Conservation (phyloP, 2,797 vertebrate genomes). For the Perdix hodgsoniae region DNA sequence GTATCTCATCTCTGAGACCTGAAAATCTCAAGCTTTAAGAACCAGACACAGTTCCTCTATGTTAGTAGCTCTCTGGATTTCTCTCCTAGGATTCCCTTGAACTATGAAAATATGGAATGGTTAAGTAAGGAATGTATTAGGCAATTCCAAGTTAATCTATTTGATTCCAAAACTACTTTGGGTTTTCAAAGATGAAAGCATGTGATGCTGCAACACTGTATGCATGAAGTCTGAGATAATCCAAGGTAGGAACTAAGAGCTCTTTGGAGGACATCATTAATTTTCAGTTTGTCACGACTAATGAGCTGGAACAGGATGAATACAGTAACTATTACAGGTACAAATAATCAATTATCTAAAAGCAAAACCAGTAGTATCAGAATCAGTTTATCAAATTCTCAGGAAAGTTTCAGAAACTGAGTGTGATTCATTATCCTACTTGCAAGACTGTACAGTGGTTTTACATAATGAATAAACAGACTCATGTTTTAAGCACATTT, state of each 20-base stretch:
- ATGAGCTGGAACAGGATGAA: not conserved
- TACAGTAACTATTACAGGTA: not conserved
- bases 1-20: not conserved
- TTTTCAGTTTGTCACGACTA: not conserved
- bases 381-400: not conserved
- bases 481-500: not conserved
- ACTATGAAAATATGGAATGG: not conserved
- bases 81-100: not conserved
- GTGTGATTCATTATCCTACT: not conserved
- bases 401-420: not conserved
- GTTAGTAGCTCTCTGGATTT: not conserved
- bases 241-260: not conserved
- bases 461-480: not conserved
- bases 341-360: not conserved
- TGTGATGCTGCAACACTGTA: not conserved
- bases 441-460: not conserved
- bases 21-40: not conserved
- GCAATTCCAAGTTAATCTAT: not conserved
- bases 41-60: not conserved
- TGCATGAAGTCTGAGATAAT: not conserved
- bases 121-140: not conserved
- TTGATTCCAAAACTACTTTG: not conserved
- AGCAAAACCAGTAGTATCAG: not conserved
- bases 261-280: not conserved
- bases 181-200: not conserved